Evolutionary conservation across 2,797 vertebrate species (phyloP), one percentile per base, ranked within the genome.

Genomic region (Acrossocheilus wenchowensis): DNA sequence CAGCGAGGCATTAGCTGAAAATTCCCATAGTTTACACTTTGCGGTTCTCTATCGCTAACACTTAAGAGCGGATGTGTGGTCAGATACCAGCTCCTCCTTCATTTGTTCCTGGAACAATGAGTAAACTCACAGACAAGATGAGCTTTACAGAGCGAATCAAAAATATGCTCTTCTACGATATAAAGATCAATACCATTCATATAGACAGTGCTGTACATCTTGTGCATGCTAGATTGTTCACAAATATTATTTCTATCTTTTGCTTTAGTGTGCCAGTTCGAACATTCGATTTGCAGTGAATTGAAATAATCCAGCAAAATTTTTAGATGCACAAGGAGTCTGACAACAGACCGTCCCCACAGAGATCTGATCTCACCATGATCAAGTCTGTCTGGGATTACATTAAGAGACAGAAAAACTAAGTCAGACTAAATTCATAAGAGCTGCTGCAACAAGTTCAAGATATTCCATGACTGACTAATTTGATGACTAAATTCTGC

Each of bases 71-170:
- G 9, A 74, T 89, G 3, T 92, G 92, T 0, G 94, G 91, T 48
- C 90, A 94, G 71, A 87, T 95, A 17, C 90, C 90, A 0, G 78
- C 93, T 17, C 94, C 94, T 50, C 90, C 91, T 0, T 96, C 95
- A 6, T 96, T 94, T 0, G 87, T 90, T 0, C 95, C 96, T 0
- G 95, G 94, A 71, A 82, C 87, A 21, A 89, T 96, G 57, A 95
- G 94, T 0, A 95, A 96, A 85, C 93, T 96, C 87, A 95, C 94
- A 0, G 95, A 96, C 89, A 72, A 12, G 81, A 95, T 96, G 95
- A 92, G 92, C 69, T 96, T 96, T 2, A 10, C 41, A 0, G 92
- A 96, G 88, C 92, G 96, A 87, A 86, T 96, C 34, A 91, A 92
- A 88, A 97, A 96, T 66, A 80, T 91, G 0, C 0, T 95, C 8